Base-by-base conservation (phyloP, 2,113 vertebrate genomes). In the Gasterosteus aculeatus region DNA sequence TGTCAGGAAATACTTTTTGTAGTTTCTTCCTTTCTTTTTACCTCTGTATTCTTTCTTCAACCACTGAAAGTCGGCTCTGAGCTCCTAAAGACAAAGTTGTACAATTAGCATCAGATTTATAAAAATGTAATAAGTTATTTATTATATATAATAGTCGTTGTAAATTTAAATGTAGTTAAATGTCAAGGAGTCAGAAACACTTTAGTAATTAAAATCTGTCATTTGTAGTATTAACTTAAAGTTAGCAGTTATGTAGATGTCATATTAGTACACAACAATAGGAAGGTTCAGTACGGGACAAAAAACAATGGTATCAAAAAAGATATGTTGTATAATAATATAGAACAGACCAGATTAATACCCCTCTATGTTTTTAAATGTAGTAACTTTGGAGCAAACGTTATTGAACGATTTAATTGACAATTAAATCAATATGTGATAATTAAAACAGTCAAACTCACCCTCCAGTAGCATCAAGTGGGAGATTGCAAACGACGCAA, bases 381-480 rank as follows among this genome's bases (percentile, higher is more conserved):
- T 33, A 51, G 22, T 26, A 26, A 26, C 0, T 26, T 0, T 51
- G 10, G 9, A 14, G 7, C 3, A 26, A 60, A 72, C 39, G 54
- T 57, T 33, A 19, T 33, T 33, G 33, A 4, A 58, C n/a, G 14
- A 44, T 10, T n/a, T 26, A 26, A 26, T 26, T 26, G 22, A 26
- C 22, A 26, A 33, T 15, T 33, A 29, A 18, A 53, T 14, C 8
- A 46, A 16, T 58, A 26, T 12, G 9, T 11, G 1, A 39, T 39
- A 11, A 44, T 7, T 26, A 19, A 49, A 62, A 51, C 3, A 56
- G 44, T 47, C n/a, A 39, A 47, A 92, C 98, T 96, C 94, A 99
- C 98, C 97, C 95, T 96, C 95, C 75, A 96, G 87, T 63, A 94
- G 90, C 83, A 94, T 93, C 68, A 98, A 93, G 83, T 96, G 92